These are phyloP conservation scores for Myotis vivesi DNA, from an alignment of 2,797 vertebrate species.

Conservation along the genomic window DNA sequence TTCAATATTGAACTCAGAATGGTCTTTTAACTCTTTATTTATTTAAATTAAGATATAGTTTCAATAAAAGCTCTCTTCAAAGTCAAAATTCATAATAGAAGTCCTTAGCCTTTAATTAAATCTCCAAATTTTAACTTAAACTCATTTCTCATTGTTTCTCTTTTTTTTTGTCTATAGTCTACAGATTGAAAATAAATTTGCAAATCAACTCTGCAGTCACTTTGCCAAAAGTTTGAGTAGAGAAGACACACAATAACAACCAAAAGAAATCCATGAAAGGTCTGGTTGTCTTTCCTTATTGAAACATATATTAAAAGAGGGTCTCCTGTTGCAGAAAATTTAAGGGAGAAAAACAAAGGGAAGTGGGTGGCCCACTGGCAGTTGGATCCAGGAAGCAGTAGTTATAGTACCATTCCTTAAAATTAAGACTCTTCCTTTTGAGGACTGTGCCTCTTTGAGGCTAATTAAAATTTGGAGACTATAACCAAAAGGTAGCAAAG, in stretches of 20 bases:
- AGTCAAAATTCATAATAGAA: neutral
- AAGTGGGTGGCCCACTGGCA: neutral
- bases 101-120: neutral
- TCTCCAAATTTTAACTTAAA: neutral
- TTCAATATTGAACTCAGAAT: neutral
- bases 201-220: neutral
- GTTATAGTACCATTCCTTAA: neutral
- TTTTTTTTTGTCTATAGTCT: neutral
- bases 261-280: neutral
- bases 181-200: neutral
- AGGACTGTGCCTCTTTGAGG: neutral
- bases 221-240: neutral
- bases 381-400: neutral
- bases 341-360: neutral
- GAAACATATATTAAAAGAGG: neutral
- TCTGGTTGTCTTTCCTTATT: neutral
- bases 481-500: neutral
- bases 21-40: neutral
- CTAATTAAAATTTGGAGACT: neutral
- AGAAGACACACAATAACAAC: neutral
- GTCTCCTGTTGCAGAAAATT: neutral
- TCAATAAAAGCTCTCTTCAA: neutral
- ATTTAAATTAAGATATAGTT: neutral
- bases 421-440: neutral
- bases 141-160: neutral